phyloP scores from a whole-genome alignment of 2,113 vertebrate genomes.

The Laterallus jamaicensis region DNA sequence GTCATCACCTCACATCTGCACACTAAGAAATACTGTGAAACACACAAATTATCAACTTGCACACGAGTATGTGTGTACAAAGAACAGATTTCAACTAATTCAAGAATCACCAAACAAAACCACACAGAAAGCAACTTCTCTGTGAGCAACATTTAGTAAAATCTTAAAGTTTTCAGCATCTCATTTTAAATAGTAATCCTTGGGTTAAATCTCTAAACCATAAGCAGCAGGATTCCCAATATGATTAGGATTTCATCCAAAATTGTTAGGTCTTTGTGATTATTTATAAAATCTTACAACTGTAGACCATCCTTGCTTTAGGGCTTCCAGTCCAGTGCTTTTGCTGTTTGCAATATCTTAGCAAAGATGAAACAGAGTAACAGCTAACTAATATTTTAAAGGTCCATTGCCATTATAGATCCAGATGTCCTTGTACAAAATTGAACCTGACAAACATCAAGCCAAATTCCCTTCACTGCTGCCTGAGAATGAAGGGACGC shows the following conservation, averaged over 20 bases:
- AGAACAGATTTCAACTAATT: neutral
- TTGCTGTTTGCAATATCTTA: neutral
- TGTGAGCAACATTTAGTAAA: neutral
- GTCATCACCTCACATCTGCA: neutral
- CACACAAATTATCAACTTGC: neutral
- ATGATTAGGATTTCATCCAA: neutral
- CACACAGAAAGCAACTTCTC: neutral
- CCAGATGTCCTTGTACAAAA: neutral
- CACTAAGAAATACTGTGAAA: neutral
- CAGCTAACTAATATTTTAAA: neutral
- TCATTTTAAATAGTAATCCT: neutral
- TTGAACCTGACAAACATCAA: neutral
- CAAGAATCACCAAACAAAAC: neutral
- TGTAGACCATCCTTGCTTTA: neutral
- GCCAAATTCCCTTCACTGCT: neutral
- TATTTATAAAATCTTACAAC: neutral
- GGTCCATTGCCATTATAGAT: neutral
- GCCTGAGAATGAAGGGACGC: neutral
- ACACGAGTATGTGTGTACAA: neutral
- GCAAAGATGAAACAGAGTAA: neutral
- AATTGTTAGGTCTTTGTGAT: neutral
- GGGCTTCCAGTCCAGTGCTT: neutral
- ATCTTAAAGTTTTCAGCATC: neutral
- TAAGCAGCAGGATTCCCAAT: neutral
- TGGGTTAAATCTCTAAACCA: neutral